phyloP scores from a whole-genome alignment of 2,797 vertebrate genomes.

The Sebastes minor region DNA sequence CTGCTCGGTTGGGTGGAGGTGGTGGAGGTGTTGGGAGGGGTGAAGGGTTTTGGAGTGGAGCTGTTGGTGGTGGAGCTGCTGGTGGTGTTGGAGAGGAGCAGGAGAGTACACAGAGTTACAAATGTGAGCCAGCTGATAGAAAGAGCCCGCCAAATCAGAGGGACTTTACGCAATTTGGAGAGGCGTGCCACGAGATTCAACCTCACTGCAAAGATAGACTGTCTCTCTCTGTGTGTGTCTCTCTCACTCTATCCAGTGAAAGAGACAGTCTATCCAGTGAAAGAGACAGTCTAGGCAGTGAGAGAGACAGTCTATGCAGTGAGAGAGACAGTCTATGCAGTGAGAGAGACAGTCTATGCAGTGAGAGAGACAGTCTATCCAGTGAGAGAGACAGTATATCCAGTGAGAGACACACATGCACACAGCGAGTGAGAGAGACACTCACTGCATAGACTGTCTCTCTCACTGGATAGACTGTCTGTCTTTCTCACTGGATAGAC shows the following conservation, averaged over 20 bases:
- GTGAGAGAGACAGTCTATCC: no score
- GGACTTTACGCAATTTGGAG: slow-evolving; percentile 56
- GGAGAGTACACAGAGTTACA: slow-evolving; percentile 31
- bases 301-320: no score
- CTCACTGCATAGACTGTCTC: no score
- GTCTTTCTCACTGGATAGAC: no score
- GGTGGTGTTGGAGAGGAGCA: slow-evolving; percentile 2
- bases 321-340: no score
- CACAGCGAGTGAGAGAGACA: no score
- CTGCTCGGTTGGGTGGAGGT: neutral
- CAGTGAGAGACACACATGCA: no score
- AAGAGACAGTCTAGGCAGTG: accelerated
- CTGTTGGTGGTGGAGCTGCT: neutral
- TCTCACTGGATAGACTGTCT: no score
- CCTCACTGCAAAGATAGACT: slow-evolving; percentile 2
- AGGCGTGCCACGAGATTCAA: slow-evolving; percentile 44
- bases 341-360: no score
- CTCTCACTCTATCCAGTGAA: no score
- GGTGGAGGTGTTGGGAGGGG: slow-evolving; percentile 5
- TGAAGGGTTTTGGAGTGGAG: neutral
- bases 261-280: no score
- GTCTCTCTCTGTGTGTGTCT: neutral
- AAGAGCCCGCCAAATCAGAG: slow-evolving; percentile 63
- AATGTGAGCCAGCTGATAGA: slow-evolving; percentile 59
- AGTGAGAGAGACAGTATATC: no score